A percentile compares a stretch with the other conserved stretches of the same genome.
Evolutionary conservation across 2,888 invertebrate genomes (phyloP).

Genomic region (Ditula angustiorana): DNA sequence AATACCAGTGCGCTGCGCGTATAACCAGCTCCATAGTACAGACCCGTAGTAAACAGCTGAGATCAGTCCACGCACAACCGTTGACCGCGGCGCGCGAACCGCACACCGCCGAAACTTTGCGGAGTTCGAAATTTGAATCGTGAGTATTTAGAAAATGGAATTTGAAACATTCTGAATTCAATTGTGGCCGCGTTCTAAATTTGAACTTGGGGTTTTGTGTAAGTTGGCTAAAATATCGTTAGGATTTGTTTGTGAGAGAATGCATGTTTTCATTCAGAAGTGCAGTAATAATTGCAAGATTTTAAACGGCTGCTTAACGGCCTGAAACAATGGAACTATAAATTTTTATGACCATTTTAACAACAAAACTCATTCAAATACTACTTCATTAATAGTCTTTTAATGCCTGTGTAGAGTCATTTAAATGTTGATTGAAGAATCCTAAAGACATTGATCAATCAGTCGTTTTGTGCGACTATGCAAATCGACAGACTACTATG

Average conservation of each 20-base stretch:
- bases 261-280: not conserved
- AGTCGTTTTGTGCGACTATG: not conserved
- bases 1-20: conserved; percentile 6
- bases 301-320: not conserved
- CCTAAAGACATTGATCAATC: not conserved
- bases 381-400: not conserved
- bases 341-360: not conserved
- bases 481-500: not conserved
- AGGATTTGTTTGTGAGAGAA: not conserved
- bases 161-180: not conserved
- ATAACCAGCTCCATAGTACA: conserved; percentile 2
- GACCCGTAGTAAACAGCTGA: conserved; percentile 30
- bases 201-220: not conserved
- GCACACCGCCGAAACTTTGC: conserved; percentile 18
- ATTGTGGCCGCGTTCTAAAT: not conserved
- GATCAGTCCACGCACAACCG: conserved; percentile 25
- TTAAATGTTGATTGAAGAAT: too few species aligned
- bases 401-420: not conserved
- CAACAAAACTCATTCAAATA: not conserved
- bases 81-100: conserved; percentile 24
- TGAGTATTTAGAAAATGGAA: conserved; percentile 26
- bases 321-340: conserved; percentile 1
- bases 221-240: not conserved
- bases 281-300: not conserved
- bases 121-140: conserved; percentile 6